Evolutionary conservation across 1,140 invertebrate species (phyloP).

Genomic region (Hylaeus anthracinus): DNA sequence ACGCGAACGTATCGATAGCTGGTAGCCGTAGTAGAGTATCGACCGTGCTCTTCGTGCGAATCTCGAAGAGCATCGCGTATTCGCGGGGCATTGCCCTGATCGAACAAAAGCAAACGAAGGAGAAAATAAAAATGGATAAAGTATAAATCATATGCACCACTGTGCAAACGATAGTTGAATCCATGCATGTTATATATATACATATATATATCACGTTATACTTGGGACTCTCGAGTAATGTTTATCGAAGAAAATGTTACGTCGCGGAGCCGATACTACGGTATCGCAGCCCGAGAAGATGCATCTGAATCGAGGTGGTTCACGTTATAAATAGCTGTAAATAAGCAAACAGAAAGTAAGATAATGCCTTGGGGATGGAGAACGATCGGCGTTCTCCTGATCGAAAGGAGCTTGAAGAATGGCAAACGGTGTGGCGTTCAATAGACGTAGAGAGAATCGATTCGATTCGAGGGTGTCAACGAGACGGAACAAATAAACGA

Average conservation of each 20-base stretch:
- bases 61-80: conserved; percentile 1
- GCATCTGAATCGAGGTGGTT: neutral
- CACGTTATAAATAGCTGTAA: conserved; percentile 73
- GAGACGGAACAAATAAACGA: conserved; percentile 39
- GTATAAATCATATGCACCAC: neutral
- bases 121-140: neutral
- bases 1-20: conserved; percentile 51
- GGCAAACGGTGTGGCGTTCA: neutral
- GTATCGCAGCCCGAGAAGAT: conserved; percentile 36
- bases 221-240: conserved; percentile 65
- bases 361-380: conserved; percentile 6
- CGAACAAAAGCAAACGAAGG: neutral
- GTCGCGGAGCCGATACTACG: conserved; percentile 44
- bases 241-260: conserved; percentile 58
- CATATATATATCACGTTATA: conserved; percentile 57
- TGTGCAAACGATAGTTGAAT: conserved; percentile 43
- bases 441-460: conserved; percentile 24
- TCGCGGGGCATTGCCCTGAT: conserved; percentile 35
- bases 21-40: conserved; percentile 57
- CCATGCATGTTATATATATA: conserved; percentile 49
- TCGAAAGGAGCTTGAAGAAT: neutral
- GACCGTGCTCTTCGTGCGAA: conserved; percentile 14
- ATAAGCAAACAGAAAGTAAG: conserved; percentile 58
- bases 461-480: conserved; percentile 26
- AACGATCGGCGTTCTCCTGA: neutral